Base-by-base conservation (phyloP, 2,797 vertebrate species). In the Arrhamphus sclerolepis region DNA sequence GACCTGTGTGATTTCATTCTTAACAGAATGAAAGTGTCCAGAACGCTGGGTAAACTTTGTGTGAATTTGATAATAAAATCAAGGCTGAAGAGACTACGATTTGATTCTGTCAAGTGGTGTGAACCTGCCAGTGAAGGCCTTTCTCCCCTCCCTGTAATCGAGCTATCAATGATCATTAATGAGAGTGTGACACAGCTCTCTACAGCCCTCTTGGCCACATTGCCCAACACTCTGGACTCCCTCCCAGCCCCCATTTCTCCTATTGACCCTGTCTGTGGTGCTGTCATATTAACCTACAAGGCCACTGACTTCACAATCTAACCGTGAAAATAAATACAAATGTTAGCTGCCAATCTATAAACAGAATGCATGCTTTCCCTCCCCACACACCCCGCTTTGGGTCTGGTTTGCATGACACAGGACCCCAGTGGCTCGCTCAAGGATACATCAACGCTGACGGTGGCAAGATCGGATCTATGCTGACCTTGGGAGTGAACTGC, bases 401-500 rank as follows among this genome's bases (percentile, higher is more conserved):
- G 24, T 81, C 68, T 78, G 9, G 54, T 83, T 87, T 83, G 79
- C 83, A 63, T 66, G 75, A 84, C 86, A 82, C 70, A 34, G 67
- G 70, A 82, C 77, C 75, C 74, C 7, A 54, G 71, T 20, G 47
- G 74, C 79, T 72, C 14, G 56, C 72, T 86, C 80, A 87, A 86
- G 77, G 89, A 78, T 76, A 64, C 75, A 80, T 86, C 83, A 81
- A 90, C 31, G 88, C 89, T 92, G 93, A 92, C 91, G 85, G 88
- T 92, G 80, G 92, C 91, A 92, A 93, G 94, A 92, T 72, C 78
- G 83, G 87, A 92, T 89, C 87, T 87, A 82, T 80, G 80, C 91
- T 83, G 92, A 96, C 95, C 95, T 96, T 95, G 93, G 92, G 86
- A 87, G 53, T 79, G 54, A 67, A 83, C 79, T 81, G 81, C 82